A percentile compares a stretch with the other conserved stretches of the same genome.
Evolutionary conservation across 2,113 vertebrate species (phyloP).

Genomic region (Ctenodactylus gundi): DNA sequence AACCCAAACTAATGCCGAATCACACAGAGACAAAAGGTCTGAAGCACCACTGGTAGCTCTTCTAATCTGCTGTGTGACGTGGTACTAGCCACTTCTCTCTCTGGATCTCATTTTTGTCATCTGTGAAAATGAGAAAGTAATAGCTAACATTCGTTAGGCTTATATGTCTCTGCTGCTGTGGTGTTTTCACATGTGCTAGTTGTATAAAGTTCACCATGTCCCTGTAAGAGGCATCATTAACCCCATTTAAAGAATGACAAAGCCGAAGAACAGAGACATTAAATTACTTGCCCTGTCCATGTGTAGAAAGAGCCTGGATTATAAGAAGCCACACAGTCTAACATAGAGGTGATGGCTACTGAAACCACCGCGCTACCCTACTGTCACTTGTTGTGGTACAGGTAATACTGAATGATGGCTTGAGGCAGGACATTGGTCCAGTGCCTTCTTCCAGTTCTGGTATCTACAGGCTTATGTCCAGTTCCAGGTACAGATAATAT

Average conservation of each 20-base stretch:
- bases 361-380: fast-evolving
- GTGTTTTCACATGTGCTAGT: background rate
- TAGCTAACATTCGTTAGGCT: background rate
- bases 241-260: background rate
- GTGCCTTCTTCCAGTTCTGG: background rate
- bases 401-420: background rate
- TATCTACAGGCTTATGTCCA: too few species aligned
- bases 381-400: background rate
- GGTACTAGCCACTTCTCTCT: background rate
- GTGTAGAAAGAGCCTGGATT: background rate
- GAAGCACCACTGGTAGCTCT: background rate
- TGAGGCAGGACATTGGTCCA: background rate
- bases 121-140: background rate
- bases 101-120: background rate
- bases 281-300: background rate
- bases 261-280: background rate
- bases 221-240: background rate
- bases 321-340: background rate
- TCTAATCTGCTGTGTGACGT: background rate
- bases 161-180: background rate
- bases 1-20: too few species aligned
- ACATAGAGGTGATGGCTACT: too few species aligned
- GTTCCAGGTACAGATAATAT: background rate
- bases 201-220: background rate
- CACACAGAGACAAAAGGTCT: background rate